Evolutionary conservation across 2,113 vertebrate genomes (phyloP).

Genomic region (Trochalopteron elliotii): DNA sequence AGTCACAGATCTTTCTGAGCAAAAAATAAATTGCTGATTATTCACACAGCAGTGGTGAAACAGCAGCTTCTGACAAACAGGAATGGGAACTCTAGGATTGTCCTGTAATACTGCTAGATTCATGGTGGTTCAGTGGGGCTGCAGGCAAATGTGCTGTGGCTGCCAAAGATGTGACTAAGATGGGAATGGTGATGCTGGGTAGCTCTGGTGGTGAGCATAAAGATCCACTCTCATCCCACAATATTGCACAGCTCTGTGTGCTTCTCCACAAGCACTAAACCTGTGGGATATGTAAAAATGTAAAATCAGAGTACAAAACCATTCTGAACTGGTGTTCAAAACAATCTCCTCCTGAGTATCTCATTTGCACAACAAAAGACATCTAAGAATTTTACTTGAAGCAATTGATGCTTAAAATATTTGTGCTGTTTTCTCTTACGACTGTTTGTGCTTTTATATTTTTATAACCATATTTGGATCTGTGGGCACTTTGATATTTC

Average conservation of each 20-base stretch:
- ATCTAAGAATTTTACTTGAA: neutral
- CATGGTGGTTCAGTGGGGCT: fast-evolving
- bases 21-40: neutral
- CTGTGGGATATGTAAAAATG: neutral
- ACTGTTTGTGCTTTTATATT: neutral
- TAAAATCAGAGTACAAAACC: neutral
- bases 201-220: neutral
- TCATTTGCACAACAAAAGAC: neutral
- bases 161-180: neutral
- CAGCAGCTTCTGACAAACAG: neutral
- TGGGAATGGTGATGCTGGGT: neutral
- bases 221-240: neutral
- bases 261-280: neutral
- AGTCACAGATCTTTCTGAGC: neutral
- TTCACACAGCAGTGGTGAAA: neutral
- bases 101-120: neutral
- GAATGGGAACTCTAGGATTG: neutral
- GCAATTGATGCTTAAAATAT: neutral
- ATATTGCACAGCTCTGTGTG: neutral
- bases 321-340: neutral
- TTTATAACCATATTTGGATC: neutral
- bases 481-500: neutral
- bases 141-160: neutral
- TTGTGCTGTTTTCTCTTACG: neutral
- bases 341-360: neutral